phyloP scores from a whole-genome alignment of 2,797 vertebrate genomes.

The Pachyuromys duprasi region DNA sequence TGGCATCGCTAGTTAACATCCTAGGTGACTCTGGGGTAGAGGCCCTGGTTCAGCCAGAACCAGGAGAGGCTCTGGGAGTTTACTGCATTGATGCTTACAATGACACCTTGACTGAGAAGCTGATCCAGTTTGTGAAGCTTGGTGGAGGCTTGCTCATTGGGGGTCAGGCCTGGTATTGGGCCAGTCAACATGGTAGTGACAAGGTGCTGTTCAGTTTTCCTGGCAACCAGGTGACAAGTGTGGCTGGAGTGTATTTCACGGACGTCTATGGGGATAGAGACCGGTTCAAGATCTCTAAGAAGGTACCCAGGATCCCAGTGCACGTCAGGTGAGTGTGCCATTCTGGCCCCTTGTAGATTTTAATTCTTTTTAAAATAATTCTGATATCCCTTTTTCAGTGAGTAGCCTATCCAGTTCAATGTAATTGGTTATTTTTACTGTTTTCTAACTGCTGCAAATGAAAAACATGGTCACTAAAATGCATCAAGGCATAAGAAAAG shows the following conservation, averaged over 20 bases:
- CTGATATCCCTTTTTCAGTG: neutral
- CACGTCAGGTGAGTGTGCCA: conserved; percentile 86
- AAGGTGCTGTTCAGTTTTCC: conserved; percentile 84
- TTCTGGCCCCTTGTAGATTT: rapidly evolving
- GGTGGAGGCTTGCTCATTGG: conserved; percentile 82
- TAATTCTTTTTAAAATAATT: neutral
- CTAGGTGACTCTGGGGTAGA: conserved; percentile 80
- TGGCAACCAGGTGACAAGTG: conserved; percentile 89
- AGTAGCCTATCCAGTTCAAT: neutral
- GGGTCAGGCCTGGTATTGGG: conserved; percentile 85
- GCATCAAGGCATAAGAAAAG: neutral
- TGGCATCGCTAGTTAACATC: conserved; percentile 77
- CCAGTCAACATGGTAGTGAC: conserved; percentile 27
- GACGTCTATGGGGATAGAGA: conserved; percentile 69
- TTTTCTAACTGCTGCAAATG: neutral
- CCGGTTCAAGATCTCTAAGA: conserved; percentile 84
- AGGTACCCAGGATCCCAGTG: conserved; percentile 89
- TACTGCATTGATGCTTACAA: conserved; percentile 89
- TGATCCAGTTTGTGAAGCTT: conserved; percentile 89
- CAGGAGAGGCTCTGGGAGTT: conserved; percentile 79
- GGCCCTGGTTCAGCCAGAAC: conserved; percentile 74
- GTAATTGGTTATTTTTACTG: neutral
- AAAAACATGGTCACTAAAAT: neutral
- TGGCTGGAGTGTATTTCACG: conserved; percentile 91
- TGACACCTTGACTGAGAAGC: conserved; percentile 73